Conservation (phyloP, 2,113 vertebrate genomes). For the Nycticorax nycticorax region DNA sequence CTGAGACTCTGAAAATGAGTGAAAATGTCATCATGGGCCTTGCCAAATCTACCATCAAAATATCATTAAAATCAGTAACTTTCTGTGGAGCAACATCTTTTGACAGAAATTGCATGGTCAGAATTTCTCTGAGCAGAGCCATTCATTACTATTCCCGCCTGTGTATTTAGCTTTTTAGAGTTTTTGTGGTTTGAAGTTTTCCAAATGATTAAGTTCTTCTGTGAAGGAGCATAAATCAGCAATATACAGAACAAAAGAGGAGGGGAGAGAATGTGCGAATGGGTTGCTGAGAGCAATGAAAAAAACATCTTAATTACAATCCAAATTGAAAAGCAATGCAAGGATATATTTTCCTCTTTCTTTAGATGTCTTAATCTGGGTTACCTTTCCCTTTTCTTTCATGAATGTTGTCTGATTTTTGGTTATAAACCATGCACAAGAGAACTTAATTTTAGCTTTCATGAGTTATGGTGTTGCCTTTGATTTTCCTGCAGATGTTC, state of each 20-base stretch:
- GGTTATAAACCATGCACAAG: not conserved
- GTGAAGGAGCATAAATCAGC: not conserved
- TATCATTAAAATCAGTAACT: not conserved
- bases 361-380: not conserved
- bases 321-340: not conserved
- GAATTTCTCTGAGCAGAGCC: not conserved
- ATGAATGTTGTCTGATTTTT: not conserved
- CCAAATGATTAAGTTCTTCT: not conserved
- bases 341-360: not conserved
- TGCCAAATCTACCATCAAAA: not conserved
- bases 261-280: not conserved
- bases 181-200: slow-evolving; percentile 11
- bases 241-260: not conserved
- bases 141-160: not conserved
- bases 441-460: slow-evolving; percentile 27
- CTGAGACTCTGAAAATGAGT: not conserved
- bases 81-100: not conserved
- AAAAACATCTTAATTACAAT: not conserved
- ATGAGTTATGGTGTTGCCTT: not conserved
- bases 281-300: not conserved
- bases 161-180: not conserved
- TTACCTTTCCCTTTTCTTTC: not conserved
- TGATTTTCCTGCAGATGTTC: slow-evolving; percentile 50
- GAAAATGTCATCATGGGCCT: not conserved
- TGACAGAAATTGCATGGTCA: not conserved